Evolutionary conservation across 1,140 invertebrate genomes (phyloP).

Genomic region (Diachasmimorpha longicaudata): DNA sequence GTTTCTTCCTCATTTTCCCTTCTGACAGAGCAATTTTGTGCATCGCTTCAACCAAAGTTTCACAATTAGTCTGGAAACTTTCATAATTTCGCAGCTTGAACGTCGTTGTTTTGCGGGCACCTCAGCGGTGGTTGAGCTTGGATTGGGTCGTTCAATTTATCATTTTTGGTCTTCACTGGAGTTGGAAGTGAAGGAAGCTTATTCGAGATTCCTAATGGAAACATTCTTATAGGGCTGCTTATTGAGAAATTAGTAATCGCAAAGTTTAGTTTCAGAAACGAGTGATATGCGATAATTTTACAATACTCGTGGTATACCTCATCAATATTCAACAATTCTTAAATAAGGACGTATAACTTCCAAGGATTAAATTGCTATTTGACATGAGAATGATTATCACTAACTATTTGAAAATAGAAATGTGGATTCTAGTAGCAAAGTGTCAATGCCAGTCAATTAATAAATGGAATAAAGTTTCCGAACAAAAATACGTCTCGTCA

Average conservation of each 20-base stretch:
- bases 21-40: constrained; percentile 42
- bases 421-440: too few relatives aligned
- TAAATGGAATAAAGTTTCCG: too few relatives aligned
- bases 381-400: neutral
- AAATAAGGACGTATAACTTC: too few relatives aligned
- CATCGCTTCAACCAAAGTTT: constrained; percentile 48
- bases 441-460: too few relatives aligned
- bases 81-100: constrained; percentile 54
- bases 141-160: constrained; percentile 15
- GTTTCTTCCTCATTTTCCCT: constrained; percentile 6
- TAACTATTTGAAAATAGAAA: too few relatives aligned
- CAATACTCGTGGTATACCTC: too few relatives aligned
- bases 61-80: constrained; percentile 59
- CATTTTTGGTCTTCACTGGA: neutral
- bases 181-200: neutral
- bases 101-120: constrained; percentile 49
- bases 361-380: too few relatives aligned
- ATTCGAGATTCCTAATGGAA: neutral
- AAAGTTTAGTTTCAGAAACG: too few relatives aligned
- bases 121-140: neutral
- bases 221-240: neutral
- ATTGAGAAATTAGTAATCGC: neutral
- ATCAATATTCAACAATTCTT: too few relatives aligned
- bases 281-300: too few relatives aligned
- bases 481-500: too few relatives aligned